Base-by-base conservation (phyloP, 2,113 vertebrate genomes). In the Spea multiplicata region DNA sequence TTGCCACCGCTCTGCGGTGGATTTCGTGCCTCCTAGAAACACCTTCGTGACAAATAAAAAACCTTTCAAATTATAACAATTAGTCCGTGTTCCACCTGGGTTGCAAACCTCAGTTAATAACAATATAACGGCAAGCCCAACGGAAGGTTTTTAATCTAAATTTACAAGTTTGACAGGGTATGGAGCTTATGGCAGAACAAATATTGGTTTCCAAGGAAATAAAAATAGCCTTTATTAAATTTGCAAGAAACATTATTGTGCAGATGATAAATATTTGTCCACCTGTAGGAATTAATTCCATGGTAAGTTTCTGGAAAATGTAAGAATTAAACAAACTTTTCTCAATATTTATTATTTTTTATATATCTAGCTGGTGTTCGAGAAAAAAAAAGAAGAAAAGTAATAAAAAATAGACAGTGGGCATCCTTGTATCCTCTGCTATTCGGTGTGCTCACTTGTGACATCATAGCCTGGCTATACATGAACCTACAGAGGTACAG, bases 151-250 rank as follows among this genome's bases (percentile, higher is more conserved):
- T 76, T 76, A 57, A 69, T 69, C 65, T 76, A 52, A 14, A 57
- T 68, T 44, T 68, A n/a, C 13, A 67, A 6, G 12, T 5, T 44
- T 75, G 50, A 52, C 17, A 66, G 8, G 13, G 53, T 55, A 62
- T 49, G 16, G 13, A 45, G 64, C 9, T 17, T 55, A 45, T 55
- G 44, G 65, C 7, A 52, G 68, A 68, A 76, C 13, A 68, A 55
- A 76, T 68, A 59, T 68, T 30, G 50, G 74, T 68, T 68, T 45
- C 74, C 65, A 76, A 69, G 52, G 5, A 57, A 76, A 69, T 67
- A 55, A 69, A 30, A 69, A 69, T 16, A 47, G 55, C n/a, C 13
- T 45, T 75, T 75, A 75, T 69, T 76, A 52, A 12, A 59, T 59
- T 69, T 67, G 52, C 44, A 7, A 65, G 44, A 44, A 68, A 50